Base-by-base conservation (phyloP, 2,888 invertebrate species). In the Agrotis segetum region DNA sequence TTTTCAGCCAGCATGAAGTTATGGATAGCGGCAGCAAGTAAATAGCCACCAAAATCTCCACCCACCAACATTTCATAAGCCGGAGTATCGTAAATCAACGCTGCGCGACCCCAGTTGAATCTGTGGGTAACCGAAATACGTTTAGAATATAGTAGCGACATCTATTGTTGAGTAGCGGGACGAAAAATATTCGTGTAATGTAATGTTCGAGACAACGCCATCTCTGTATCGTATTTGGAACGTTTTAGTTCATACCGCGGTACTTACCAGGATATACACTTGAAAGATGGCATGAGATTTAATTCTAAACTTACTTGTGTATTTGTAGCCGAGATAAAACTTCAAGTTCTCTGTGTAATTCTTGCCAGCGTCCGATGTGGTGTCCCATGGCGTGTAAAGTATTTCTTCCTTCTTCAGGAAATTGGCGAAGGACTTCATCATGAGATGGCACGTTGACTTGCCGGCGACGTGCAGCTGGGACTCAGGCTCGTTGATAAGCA, bases 11-110 rank as follows among this genome's bases (percentile, higher is more conserved):
- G 92, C 94, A 96, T 94, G 84, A 92, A 94, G 82, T 97, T 96
- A 63, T 98, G 97, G 79, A 99, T 92, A 0, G 98, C 97, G 76
- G 97, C 97, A 94, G 98, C 98, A 91, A 98, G 97, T 24, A 99
- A 95, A 84, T 97, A 97, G 83, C 99, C 99, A 9, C 98, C 98
- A 76, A 97, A 96, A 16, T 95, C 94, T 0, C 98, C 94, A 0
- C 98, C 98, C 11, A 97, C 97, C 0, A 97, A 95, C 84, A 97
- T 96, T 56, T 95, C 93, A 86, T 97, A 97, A 0, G 98, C 98
- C 74, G 97, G 96, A 16, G 97, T 97, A 84, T 98, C 98, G 92
- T 98, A 99, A 81, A 99, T 94, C 71, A 98, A 94, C 56, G 97
- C 97, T 1, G 97, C 95, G 83, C 97, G 97, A 11, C 94, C 95